phyloP scores from a whole-genome alignment of 2,797 vertebrate genomes.

The Phylloscopus collybita region DNA sequence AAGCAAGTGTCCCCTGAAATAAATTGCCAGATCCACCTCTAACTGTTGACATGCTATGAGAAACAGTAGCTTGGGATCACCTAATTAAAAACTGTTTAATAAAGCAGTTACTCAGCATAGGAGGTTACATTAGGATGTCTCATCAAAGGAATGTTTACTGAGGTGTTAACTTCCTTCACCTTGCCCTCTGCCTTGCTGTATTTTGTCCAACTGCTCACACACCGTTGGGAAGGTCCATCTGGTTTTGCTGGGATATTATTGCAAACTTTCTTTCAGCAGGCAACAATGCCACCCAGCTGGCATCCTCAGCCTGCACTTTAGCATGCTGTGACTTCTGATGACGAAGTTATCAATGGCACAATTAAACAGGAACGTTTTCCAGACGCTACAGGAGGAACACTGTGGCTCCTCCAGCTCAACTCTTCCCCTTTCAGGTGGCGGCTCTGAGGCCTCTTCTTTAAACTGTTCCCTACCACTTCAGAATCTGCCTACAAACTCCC shows the following conservation, averaged over 20 bases:
- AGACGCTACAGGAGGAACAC: not conserved
- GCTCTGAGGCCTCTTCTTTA: not conserved
- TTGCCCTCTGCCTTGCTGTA: not conserved
- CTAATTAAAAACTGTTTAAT: not conserved
- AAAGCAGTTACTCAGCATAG: not conserved
- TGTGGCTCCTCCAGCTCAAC: not conserved
- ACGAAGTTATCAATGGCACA: not conserved
- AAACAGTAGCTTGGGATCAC: not conserved
- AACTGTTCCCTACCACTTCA: not conserved
- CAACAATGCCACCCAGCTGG: not conserved
- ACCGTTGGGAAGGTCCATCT: accelerated
- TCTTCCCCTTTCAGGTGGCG: not conserved
- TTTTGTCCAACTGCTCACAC: not conserved
- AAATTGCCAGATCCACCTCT: not conserved
- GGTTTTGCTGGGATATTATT: not conserved
- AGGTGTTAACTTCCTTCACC: not conserved
- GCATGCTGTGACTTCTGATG: not conserved
- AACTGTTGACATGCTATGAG: not conserved
- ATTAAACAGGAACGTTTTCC: not conserved
- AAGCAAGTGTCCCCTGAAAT: not conserved
- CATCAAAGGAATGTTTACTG: not conserved
- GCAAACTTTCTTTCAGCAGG: not conserved
- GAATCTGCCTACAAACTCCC: not conserved
- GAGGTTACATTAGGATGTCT: not conserved
- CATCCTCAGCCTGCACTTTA: not conserved